These are phyloP conservation scores for Etheostoma cragini DNA, from an alignment of 2,113 vertebrate species.

Conservation along the genomic window DNA sequence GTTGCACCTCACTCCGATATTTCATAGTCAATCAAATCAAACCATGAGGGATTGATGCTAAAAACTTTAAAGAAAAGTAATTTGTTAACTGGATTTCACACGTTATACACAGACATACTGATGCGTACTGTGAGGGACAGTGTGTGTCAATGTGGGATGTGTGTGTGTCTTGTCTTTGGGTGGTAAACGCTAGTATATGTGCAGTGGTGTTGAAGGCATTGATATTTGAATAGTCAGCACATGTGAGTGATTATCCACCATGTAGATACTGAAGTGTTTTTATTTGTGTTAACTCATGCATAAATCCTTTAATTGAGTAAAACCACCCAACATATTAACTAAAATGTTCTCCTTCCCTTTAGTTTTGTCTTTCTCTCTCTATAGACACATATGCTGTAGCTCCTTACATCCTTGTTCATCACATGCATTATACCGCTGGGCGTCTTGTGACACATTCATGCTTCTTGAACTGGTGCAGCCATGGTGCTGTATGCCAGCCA, in stretches of 20 bases:
- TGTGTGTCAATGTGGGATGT: not conserved
- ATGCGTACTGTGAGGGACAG: constrained; percentile 11
- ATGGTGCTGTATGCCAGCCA: constrained; percentile 59
- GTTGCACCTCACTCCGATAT: not conserved
- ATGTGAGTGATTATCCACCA: constrained; percentile 33
- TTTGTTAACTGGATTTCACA: constrained; percentile 2
- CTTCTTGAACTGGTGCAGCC: constrained; percentile 29
- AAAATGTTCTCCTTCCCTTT: not conserved
- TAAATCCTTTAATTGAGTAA: not conserved
- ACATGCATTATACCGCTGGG: constrained; percentile 47
- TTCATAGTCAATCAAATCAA: not conserved
- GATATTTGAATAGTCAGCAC: constrained; percentile 30
- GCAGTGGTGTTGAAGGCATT: constrained; percentile 1
- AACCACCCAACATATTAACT: constrained; percentile 9
- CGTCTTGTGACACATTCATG: constrained; percentile 74
- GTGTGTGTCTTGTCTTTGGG: constrained; percentile 5
- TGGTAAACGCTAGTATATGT: not conserved
- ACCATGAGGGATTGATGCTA: not conserved
- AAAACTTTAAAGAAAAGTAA: not conserved
- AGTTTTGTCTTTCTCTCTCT: not conserved
- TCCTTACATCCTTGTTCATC: constrained; percentile 31
- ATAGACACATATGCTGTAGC: not conserved
- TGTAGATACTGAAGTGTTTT: constrained; percentile 13
- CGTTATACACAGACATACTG: not conserved
- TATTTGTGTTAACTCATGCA: constrained; percentile 12